Percentiles rank a stretch among this genome's conserved stretches.
These are phyloP conservation scores for Metridium senile DNA, from an alignment of 92 coral and sea anemone species.

Conservation along the genomic window DNA sequence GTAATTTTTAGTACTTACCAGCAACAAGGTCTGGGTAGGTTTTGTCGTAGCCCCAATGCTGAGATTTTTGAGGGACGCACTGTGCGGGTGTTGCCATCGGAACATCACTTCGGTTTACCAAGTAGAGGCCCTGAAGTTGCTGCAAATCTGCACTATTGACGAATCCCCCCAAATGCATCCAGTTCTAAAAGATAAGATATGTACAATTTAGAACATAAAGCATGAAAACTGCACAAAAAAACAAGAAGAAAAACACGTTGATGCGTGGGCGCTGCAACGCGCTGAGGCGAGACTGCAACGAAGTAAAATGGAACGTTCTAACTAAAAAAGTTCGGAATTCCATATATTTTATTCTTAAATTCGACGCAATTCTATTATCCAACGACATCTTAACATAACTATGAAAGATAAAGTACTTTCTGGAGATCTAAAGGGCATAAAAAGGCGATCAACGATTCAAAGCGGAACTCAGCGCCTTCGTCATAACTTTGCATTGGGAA, in stretches of 20 bases:
- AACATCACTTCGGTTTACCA: slow-evolving; percentile 56
- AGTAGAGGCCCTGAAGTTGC: slow-evolving; percentile 6
- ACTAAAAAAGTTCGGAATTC: not conserved
- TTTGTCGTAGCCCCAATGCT: not conserved
- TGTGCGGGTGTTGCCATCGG: slow-evolving; percentile 64
- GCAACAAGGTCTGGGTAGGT: not conserved
- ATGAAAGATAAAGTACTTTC: not conserved
- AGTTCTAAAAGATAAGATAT: not conserved
- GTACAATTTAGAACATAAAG: not conserved
- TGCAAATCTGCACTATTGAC: not conserved
- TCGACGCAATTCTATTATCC: not conserved
- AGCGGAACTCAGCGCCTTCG: not conserved
- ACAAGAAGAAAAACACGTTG: not conserved
- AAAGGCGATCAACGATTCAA: not conserved
- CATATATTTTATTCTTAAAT: not conserved
- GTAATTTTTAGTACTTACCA: not conserved
- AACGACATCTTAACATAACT: not conserved
- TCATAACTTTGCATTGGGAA: not conserved
- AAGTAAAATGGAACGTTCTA: not conserved
- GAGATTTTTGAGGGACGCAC: slow-evolving; percentile 10
- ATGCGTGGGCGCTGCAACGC: slow-evolving; percentile 10
- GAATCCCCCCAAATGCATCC: not conserved
- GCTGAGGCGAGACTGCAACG: slow-evolving; percentile 9
- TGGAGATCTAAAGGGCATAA: not conserved
- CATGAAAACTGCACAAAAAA: not conserved